Percentiles rank a stretch among this genome's conserved stretches.
Evolutionary conservation across 2,113 vertebrate genomes (phyloP).

Genomic region (Monopterus albus): DNA sequence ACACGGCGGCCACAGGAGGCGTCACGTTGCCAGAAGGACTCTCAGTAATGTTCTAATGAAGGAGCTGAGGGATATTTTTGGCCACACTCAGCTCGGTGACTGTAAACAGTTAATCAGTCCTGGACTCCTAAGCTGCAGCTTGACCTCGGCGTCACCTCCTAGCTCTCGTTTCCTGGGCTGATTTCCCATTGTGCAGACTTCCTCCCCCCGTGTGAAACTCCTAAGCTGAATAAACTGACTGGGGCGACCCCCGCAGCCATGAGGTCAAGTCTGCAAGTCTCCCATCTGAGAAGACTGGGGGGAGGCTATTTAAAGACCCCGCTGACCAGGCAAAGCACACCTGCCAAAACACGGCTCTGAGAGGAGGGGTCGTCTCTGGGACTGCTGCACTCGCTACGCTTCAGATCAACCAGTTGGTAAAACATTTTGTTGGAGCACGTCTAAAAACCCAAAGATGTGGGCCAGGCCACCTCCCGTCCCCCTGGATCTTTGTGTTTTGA

Average conservation of each 20-base stretch:
- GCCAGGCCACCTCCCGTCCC: too few species aligned
- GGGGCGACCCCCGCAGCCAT: slow-evolving; percentile 29
- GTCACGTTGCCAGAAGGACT: neutral
- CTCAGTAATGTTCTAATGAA: neutral
- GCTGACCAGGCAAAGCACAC: slow-evolving; percentile 35
- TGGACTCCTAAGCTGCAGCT: neutral
- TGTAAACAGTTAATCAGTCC: slow-evolving; percentile 44
- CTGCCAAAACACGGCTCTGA: too few species aligned
- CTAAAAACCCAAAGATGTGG: too few species aligned
- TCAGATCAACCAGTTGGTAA: too few species aligned
- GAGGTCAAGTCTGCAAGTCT: slow-evolving; percentile 49
- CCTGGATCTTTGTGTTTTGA: too few species aligned
- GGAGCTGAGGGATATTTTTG: neutral
- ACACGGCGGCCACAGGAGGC: neutral
- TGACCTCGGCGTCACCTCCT: slow-evolving; percentile 40
- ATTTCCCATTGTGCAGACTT: slow-evolving; percentile 50
- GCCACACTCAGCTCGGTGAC: neutral
- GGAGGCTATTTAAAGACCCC: slow-evolving; percentile 54
- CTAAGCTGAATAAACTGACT: slow-evolving; percentile 66
- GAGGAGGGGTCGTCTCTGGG: too few species aligned
- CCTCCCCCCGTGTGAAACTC: slow-evolving; percentile 65
- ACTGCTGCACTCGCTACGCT: too few species aligned
- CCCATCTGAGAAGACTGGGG: slow-evolving; percentile 40
- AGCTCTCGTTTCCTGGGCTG: slow-evolving; percentile 24
- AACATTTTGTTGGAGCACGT: too few species aligned